Evolutionary conservation across 2,113 vertebrate genomes (phyloP).

Genomic region (Pristiophorus japonicus): DNA sequence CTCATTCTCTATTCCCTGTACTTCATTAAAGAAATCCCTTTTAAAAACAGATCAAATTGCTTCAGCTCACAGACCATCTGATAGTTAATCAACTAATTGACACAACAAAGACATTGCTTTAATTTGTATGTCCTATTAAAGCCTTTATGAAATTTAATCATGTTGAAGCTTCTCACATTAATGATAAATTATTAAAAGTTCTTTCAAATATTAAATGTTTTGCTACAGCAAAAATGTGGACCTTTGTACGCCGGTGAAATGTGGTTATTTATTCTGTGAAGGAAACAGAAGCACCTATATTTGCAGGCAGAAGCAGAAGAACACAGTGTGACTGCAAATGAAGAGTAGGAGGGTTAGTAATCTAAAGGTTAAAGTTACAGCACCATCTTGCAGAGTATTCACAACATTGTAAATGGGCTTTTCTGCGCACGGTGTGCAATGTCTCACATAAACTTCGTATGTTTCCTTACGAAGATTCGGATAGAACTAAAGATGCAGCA

Average conservation of each 20-base stretch:
- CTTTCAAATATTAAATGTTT: slow-evolving; percentile 40
- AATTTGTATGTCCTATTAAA: slow-evolving; percentile 63
- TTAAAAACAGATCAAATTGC: slow-evolving; percentile 75
- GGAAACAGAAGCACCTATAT: background rate
- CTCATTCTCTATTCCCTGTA: slow-evolving; percentile 56
- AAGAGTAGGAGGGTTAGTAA: background rate
- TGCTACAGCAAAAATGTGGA: background rate
- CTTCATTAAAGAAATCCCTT: slow-evolving; percentile 73
- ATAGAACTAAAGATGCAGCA: background rate
- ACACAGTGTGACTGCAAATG: background rate
- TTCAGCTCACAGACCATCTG: slow-evolving; percentile 63
- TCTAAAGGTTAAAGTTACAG: background rate
- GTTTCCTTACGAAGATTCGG: background rate
- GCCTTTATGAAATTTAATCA: slow-evolving; percentile 60
- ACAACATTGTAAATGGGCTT: background rate
- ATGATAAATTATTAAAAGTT: slow-evolving; percentile 53
- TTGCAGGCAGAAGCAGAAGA: background rate
- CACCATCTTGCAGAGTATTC: background rate
- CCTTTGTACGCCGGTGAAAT: background rate
- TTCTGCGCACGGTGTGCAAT: background rate
- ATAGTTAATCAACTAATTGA: slow-evolving; percentile 93
- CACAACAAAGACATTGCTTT: slow-evolving; percentile 70
- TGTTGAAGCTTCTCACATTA: slow-evolving; percentile 56
- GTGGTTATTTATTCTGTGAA: background rate
- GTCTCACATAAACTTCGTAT: background rate